Conservation (phyloP, 2,888 invertebrate species). For the Nasonia oneida region DNA sequence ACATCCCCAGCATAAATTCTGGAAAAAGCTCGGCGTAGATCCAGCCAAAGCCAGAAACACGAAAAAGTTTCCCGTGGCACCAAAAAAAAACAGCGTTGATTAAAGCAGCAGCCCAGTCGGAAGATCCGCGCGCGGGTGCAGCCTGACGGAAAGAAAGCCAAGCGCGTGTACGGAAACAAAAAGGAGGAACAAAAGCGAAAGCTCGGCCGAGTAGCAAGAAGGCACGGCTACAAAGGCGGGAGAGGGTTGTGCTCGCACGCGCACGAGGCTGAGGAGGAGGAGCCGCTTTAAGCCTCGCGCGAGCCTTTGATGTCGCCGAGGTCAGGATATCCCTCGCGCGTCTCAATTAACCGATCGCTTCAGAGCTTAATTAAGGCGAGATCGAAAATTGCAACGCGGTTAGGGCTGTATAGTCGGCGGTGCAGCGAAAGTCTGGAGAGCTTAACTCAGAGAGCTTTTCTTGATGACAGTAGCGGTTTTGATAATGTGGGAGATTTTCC, state of each 20-base stretch:
- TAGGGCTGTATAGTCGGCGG: not conserved
- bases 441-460: not conserved
- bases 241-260: constrained; percentile 2
- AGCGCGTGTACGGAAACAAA: constrained; percentile 19
- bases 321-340: constrained; percentile 65
- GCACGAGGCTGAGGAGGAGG: constrained; percentile 56
- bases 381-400: not conserved
- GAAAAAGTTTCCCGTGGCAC: constrained; percentile 12
- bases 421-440: not conserved
- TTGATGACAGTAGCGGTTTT: constrained; percentile 2
- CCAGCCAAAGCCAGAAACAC: constrained; percentile 62
- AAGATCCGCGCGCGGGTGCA: not conserved
- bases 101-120: constrained; percentile 30
- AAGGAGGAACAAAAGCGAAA: constrained; percentile 35
- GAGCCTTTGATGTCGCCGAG: constrained; percentile 70
- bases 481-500: not conserved
- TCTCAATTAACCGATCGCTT: constrained; percentile 60
- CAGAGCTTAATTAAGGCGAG: constrained; percentile 55
- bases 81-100: constrained; percentile 43
- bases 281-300: constrained; percentile 67
- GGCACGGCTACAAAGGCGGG: not conserved
- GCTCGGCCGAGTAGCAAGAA: constrained; percentile 19
- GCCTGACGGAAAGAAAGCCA: not conserved
- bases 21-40: constrained; percentile 27
- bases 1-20: not conserved